These are phyloP conservation scores for Callocephalon fimbriatum DNA, from an alignment of 2,113 vertebrate genomes.

Conservation along the genomic window DNA sequence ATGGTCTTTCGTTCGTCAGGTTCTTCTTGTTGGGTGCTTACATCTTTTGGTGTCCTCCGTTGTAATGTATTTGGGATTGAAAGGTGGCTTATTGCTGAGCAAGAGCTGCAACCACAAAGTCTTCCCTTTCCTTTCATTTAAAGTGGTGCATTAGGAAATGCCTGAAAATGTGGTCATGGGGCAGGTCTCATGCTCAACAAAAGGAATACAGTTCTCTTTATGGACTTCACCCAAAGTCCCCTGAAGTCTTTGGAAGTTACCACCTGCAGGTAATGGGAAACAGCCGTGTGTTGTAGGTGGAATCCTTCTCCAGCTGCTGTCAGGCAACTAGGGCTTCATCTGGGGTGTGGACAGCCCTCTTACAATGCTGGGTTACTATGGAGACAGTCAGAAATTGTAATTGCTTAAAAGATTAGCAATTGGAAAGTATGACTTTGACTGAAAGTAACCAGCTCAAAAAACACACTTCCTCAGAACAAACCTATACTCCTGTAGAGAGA, in stretches of 20 bases:
- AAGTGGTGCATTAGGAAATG: background rate
- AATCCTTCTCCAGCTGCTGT: background rate
- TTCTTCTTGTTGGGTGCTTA: background rate
- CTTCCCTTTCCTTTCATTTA: background rate
- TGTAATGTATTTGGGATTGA: background rate
- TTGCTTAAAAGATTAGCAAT: background rate
- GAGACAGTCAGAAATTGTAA: background rate
- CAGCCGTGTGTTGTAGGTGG: background rate
- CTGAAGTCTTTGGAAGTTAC: background rate
- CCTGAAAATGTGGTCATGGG: background rate
- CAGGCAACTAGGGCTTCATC: background rate
- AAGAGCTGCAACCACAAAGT: background rate
- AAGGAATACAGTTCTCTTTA: background rate
- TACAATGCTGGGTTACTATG: background rate
- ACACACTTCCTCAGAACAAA: background rate
- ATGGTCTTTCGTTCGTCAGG: background rate
- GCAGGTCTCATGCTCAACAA: background rate
- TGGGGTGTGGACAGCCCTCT: background rate
- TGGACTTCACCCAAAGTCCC: background rate
- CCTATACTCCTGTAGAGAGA: background rate
- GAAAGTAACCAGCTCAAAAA: background rate
- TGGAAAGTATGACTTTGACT: background rate
- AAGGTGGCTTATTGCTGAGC: background rate
- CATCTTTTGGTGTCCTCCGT: background rate
- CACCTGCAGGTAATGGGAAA: background rate